Evolutionary conservation across 2,888 invertebrate species (phyloP), one percentile per base, ranked within the genome.

Genomic region (Rhodophaea formosa): DNA sequence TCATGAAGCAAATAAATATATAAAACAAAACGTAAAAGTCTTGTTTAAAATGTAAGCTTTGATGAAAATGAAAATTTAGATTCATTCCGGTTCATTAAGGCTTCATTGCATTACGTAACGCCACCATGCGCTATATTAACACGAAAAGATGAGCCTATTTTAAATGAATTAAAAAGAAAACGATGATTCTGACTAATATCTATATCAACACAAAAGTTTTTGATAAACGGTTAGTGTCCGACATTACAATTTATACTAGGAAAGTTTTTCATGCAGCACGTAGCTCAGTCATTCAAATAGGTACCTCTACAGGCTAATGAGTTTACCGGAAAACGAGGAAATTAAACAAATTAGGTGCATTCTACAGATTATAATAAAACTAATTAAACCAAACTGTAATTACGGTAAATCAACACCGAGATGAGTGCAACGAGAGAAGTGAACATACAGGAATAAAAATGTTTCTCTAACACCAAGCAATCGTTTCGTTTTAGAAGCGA

Each of bases 401-500:
- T 75, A 72, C 75, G 70, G 63, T 67, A 84, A 86, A 82, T 79
- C 64, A 84, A 88, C 84, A 87, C 79, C 79, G 77, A 85, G 80
- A 87, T 82, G 79, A 85, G 90, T 90, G 89, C 88, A 86, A 82
- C 82, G 81, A 83, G 65, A 82, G 66, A 83, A 83, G 86, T 88
- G 87, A 82, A 79, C 77, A 83, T 80, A 83, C 79, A 83, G 70
- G 75, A 75, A 76, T 66, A 69, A 71, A 78, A 74, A 77, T 75
- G 78, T 62, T 67, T 74, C 59, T 80, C 85, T 88, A 88, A 89
- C 88, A 89, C 73, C 82, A 90, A 90, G 90, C 90, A 82, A 82
- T 82, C 73, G 77, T 80, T 81, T 84, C 74, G 73, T 76, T 80
- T 80, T 80, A 74, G 77, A 90, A 90, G 90, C 90, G 79, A 85